Evolutionary conservation across 1,140 invertebrate species (phyloP).

Genomic region (Trachelipus rathkii): DNA sequence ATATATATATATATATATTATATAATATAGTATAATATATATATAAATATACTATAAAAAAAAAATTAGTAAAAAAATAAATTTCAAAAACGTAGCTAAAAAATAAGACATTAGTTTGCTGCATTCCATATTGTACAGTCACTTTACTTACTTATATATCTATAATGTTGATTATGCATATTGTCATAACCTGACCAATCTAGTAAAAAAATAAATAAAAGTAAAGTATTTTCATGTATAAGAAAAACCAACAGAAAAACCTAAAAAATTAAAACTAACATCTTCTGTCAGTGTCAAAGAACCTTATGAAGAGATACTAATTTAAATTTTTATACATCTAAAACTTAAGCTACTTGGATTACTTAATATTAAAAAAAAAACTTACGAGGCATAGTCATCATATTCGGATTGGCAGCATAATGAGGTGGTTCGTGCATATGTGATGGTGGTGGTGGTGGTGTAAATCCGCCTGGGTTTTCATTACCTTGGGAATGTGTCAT

Average conservation of each 20-base stretch:
- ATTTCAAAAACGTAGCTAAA: too few relatives aligned
- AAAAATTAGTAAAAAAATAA: not conserved
- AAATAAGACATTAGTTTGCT: too few relatives aligned
- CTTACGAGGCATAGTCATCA: constrained; percentile 75
- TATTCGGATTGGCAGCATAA: constrained; percentile 58
- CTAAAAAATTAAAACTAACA: constrained; percentile 1
- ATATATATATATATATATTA: too few relatives aligned
- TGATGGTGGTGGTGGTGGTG: constrained; percentile 48
- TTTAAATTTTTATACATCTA: too few relatives aligned
- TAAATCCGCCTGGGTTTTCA: constrained; percentile 50
- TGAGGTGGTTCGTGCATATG: constrained; percentile 49
- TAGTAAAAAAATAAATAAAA: not conserved
- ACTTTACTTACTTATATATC: constrained; percentile 1
- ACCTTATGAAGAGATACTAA: not conserved
- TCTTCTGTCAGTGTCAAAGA: constrained; percentile 22
- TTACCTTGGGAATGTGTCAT: constrained; percentile 58
- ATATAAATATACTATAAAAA: too few relatives aligned
- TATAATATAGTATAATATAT: too few relatives aligned
- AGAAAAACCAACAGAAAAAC: constrained; percentile 28
- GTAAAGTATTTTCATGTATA: not conserved
- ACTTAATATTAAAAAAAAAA: constrained; percentile 39
- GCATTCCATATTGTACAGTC: not conserved
- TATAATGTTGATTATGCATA: constrained; percentile 5
- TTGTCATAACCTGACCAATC: constrained; percentile 3
- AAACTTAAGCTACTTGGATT: too few relatives aligned